These are phyloP conservation scores for Lithosia quadra DNA, from an alignment of 2,888 invertebrate genomes.

Conservation along the genomic window DNA sequence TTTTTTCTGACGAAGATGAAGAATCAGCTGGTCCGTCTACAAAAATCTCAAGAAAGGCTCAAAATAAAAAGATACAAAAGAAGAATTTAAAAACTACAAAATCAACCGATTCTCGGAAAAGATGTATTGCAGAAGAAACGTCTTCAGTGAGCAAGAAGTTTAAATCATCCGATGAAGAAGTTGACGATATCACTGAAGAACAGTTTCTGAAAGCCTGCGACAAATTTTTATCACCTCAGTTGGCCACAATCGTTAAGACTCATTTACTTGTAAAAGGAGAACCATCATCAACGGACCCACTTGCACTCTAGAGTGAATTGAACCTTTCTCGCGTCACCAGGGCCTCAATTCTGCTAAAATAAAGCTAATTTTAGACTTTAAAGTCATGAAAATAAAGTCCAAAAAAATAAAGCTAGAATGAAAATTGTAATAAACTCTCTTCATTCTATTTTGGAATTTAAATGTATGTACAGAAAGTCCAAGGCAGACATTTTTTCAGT, in stretches of 20 bases:
- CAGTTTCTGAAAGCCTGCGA: not conserved
- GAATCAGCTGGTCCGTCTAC: not conserved
- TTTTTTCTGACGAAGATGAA: not conserved
- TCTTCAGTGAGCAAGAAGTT: not conserved
- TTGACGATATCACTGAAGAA: not conserved
- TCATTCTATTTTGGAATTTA: too few species aligned
- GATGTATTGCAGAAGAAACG: not conserved
- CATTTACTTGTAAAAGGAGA: not conserved
- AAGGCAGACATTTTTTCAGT: too few species aligned
- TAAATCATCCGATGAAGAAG: not conserved
- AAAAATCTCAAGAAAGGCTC: not conserved
- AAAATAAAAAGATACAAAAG: not conserved
- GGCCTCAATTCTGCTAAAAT: too few species aligned
- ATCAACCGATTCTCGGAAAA: not conserved
- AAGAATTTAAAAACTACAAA: not conserved
- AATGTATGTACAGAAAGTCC: too few species aligned
- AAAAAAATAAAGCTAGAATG: too few species aligned
- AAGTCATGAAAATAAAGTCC: too few species aligned
- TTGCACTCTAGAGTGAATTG: not conserved
- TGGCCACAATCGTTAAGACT: not conserved
- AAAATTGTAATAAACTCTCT: too few species aligned
- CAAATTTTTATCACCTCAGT: not conserved
- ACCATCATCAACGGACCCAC: not conserved
- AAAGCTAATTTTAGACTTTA: too few species aligned
- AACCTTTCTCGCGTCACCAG: not conserved